Conservation (phyloP, 2,888 invertebrate genomes). For the Amiota mariae region DNA sequence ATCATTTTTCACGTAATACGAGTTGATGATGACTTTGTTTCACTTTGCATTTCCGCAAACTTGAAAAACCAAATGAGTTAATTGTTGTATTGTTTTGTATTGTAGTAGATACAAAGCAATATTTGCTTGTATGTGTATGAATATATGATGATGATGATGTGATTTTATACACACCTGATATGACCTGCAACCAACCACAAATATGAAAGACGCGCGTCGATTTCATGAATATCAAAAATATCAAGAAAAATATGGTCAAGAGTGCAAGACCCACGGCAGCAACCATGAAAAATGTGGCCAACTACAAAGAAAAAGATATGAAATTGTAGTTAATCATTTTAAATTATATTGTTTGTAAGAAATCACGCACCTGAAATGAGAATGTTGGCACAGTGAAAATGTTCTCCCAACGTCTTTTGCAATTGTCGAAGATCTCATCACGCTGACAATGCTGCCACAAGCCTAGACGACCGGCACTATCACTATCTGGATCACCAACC, state of each 20-base stretch:
- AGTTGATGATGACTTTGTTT: background rate
- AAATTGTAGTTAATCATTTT: background rate
- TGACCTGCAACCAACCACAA: conserved; percentile 96
- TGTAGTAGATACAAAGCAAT: background rate
- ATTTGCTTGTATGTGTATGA: background rate
- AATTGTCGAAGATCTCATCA: conserved; percentile 86
- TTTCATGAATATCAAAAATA: conserved; percentile 94
- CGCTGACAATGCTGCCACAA: conserved; percentile 91
- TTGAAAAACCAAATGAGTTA: background rate
- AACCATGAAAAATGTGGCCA: conserved; percentile 91
- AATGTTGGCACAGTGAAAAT: conserved; percentile 85
- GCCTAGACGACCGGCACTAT: conserved; percentile 93
- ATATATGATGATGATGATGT: background rate
- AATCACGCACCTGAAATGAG: conserved; percentile 79
- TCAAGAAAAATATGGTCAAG: conserved; percentile 89
- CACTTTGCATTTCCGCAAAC: conserved; percentile 39
- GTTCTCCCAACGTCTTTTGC: conserved; percentile 88
- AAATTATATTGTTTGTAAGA: background rate
- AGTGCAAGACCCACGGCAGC: conserved; percentile 88
- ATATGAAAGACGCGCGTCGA: conserved; percentile 93
- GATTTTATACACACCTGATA: conserved; percentile 83
- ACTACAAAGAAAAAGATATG: conserved; percentile 64
- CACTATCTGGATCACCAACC: conserved; percentile 88
- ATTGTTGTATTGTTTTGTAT: no score
- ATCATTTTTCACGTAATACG: conserved; percentile 29